Conservation (phyloP, 2,797 vertebrate species). For the Labeo calbasu region DNA sequence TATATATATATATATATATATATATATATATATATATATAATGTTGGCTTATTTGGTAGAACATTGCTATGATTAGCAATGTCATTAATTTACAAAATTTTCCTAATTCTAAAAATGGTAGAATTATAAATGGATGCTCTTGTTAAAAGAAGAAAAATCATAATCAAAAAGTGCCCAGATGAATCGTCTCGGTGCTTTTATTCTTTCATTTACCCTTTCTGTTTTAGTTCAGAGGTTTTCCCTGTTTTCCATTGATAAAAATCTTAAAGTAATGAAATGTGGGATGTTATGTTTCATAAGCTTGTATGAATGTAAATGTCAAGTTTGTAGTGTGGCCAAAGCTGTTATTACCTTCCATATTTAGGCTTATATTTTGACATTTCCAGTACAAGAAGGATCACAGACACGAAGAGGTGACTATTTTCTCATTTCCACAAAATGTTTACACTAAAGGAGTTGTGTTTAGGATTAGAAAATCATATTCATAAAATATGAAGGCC, state of each 20-base stretch:
- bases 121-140: background rate
- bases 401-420: background rate
- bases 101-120: background rate
- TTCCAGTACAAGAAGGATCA: background rate
- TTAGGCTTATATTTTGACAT: background rate
- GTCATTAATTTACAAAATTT: background rate
- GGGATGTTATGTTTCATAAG: background rate
- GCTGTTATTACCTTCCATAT: background rate
- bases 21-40: too few species aligned
- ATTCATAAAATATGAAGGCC: background rate
- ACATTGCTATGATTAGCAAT: background rate
- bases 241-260: background rate
- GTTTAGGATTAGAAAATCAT: background rate
- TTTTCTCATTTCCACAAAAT: slow-evolving; percentile 15
- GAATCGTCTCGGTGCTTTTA: background rate
- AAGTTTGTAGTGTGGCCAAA: slow-evolving; percentile 5
- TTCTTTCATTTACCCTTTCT: background rate
- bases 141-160: background rate
- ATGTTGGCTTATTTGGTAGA: slow-evolving; percentile 1
- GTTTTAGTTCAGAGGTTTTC: background rate
- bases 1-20: too few species aligned
- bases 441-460: slow-evolving; percentile 29
- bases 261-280: slow-evolving; percentile 1
- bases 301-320: background rate
- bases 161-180: background rate